These are phyloP conservation scores for Pogonocichla stellata DNA, from an alignment of 2,113 vertebrate genomes.

Conservation along the genomic window DNA sequence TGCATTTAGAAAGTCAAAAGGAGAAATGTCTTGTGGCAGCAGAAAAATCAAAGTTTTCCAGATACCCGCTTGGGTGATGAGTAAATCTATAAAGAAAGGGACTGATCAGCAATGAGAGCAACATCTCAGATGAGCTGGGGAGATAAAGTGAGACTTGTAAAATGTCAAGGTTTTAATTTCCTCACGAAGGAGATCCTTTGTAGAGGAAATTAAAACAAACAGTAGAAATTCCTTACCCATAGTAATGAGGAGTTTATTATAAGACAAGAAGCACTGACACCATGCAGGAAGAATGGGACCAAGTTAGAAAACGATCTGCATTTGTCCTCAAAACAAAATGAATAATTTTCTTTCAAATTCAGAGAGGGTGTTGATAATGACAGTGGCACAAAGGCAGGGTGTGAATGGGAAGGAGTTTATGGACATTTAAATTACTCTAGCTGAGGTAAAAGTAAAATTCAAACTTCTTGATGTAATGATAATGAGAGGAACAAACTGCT, in stretches of 20 bases:
- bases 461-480: not conserved
- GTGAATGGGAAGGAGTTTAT: not conserved
- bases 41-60: constrained; percentile 32
- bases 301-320: not conserved
- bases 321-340: not conserved
- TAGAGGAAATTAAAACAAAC: constrained; percentile 66
- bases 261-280: not conserved
- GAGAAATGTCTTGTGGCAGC: constrained; percentile 39
- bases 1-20: constrained; percentile 38
- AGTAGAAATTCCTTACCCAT: constrained; percentile 14
- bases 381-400: not conserved
- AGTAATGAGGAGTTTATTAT: constrained; percentile 8
- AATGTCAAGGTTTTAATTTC: constrained; percentile 54
- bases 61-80: not conserved
- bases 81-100: constrained; percentile 4
- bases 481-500: not conserved
- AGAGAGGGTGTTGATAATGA: not conserved
- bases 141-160: constrained; percentile 38
- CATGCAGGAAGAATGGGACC: not conserved
- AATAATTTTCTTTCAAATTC: not conserved
- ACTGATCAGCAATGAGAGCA: constrained; percentile 7
- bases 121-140: constrained; percentile 38
- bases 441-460: not conserved
- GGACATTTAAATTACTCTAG: not conserved
- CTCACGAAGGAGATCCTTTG: not conserved